These are phyloP conservation scores for Eulemur rufifrons DNA, from an alignment of 2,113 vertebrate species.

Conservation along the genomic window DNA sequence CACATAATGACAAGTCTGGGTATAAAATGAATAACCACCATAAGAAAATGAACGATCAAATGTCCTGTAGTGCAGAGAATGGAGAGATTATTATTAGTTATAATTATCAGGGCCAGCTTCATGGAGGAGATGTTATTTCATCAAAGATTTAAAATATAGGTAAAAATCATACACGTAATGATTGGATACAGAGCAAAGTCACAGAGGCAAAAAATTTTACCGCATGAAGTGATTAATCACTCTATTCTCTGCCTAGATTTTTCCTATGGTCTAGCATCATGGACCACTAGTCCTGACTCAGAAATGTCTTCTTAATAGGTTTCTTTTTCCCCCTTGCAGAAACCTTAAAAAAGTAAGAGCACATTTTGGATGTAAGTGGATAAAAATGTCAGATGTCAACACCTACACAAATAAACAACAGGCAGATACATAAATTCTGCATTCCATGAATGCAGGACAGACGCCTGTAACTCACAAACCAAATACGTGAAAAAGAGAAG, in stretches of 20 bases:
- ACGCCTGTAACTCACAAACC: not conserved
- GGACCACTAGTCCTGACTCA: not conserved
- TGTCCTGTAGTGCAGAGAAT: not conserved
- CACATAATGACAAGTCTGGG: not conserved
- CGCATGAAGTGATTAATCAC: not conserved
- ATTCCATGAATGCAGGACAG: not conserved
- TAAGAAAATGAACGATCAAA: not conserved
- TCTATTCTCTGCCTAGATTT: not conserved
- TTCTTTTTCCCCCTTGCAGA: not conserved
- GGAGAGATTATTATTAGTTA: conserved; percentile 20
- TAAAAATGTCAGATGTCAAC: not conserved
- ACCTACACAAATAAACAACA: not conserved
- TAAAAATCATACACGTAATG: not conserved
- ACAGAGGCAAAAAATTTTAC: not conserved
- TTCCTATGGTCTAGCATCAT: not conserved
- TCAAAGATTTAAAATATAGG: not conserved
- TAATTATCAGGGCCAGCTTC: not conserved
- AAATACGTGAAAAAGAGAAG: not conserved
- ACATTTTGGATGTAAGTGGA: not conserved
- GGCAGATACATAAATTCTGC: not conserved
- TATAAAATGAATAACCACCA: not conserved
- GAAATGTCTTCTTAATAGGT: not conserved
- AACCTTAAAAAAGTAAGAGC: not conserved
- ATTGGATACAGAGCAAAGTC: not conserved
- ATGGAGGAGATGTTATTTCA: not conserved